Base-by-base conservation (phyloP, 2,113 vertebrate species). In the Micromys minutus region DNA sequence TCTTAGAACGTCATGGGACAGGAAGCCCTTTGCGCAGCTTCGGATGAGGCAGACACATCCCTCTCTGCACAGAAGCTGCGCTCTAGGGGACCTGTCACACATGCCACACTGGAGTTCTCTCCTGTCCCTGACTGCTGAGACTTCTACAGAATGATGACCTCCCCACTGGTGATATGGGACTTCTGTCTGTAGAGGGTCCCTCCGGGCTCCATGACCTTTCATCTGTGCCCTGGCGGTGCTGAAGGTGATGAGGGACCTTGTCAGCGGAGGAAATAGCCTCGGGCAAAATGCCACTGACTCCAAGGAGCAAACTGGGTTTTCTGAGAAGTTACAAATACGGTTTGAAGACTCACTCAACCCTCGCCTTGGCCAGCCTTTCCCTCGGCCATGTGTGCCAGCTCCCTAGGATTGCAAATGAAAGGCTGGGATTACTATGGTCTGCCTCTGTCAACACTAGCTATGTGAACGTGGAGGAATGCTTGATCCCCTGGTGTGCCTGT, bases 51-150 rank as follows among this genome's bases (percentile, higher is more conserved):
- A 3, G 7, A 42, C 57, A 26, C 3, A 0, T 47, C 39, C 45
- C 22, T 2, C 4, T 26, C 55, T 2, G 5, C 21, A 10, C 4
- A 2, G 34, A 12, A 26, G 24, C 22, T 57, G 29, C 3, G 31
- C 67, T 15, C 61, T 31, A 8, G 36, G 31, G 7, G 4, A 3
- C 45, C 61, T 57, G 39, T 47, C 65, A 17, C 8, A 3, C 0
- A 36, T 0, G 1, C 21, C 10, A 0, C 5, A 1, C 10, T 1
- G 12, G 13, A 55, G 5, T 8, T 11, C n/a, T 39, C 67, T 36
- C 29, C 26, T 90, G 24, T 55, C 57, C 0, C 19, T 61, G 59
- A 34, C 24, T 50, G 34, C 88, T 72, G 17, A 59, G 59, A 17
- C 61, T 36, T 57, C 21, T 45, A 19, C 16, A 63, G 31, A 81